Conservation (phyloP, 2,113 vertebrate genomes). For the Salminus brasiliensis region DNA sequence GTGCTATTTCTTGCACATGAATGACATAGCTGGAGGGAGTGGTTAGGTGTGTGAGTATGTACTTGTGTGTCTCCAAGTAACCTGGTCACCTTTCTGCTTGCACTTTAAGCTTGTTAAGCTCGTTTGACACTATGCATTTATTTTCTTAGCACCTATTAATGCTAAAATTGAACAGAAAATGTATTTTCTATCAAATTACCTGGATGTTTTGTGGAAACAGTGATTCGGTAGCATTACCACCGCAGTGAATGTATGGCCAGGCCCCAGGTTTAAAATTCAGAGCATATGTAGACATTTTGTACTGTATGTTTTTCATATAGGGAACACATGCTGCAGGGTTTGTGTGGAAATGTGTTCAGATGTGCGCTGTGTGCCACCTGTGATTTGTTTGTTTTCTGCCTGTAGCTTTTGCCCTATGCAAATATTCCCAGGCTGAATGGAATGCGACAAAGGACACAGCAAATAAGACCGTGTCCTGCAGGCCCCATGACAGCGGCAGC, state of each 20-base stretch:
- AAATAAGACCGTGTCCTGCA: conserved; percentile 49
- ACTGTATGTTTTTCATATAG: not conserved
- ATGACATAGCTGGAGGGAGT: conserved; percentile 8
- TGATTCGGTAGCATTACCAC: not conserved
- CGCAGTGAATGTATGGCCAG: not conserved
- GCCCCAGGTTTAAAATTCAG: not conserved
- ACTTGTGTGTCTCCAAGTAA: not conserved
- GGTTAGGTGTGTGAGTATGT: conserved; percentile 14
- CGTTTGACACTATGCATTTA: not conserved
- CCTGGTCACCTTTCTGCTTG: too few relatives aligned
- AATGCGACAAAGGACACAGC: conserved; percentile 39
- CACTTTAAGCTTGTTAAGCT: not conserved
- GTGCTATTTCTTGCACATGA: conserved; percentile 7
- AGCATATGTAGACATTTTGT: not conserved
- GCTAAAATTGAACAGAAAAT: not conserved
- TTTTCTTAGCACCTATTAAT: not conserved
- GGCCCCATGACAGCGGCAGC: conserved; percentile 51
- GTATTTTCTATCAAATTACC: too few relatives aligned
- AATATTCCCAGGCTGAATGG: conserved; percentile 53
- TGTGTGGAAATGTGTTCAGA: conserved; percentile 6
- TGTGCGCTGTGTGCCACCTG: conserved; percentile 29
- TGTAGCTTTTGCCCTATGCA: conserved; percentile 55
- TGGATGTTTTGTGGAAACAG: too few relatives aligned
- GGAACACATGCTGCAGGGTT: not conserved
- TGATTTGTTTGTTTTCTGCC: conserved; percentile 49